phyloP scores from a whole-genome alignment of 2,113 vertebrate genomes.

The Donacobius atricapilla region DNA sequence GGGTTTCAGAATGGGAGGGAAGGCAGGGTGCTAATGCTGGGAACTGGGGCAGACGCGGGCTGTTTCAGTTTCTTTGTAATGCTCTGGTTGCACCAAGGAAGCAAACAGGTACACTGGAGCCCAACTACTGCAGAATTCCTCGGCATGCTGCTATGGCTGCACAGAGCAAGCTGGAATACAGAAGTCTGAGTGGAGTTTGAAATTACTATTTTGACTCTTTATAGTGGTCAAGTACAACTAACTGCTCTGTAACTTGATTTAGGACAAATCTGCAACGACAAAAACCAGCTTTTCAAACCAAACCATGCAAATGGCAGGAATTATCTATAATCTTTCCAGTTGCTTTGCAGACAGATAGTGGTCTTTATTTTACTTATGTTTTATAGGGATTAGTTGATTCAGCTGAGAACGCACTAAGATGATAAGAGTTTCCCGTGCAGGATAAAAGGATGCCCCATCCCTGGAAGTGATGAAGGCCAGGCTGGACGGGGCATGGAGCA shows the following conservation, averaged over 20 bases:
- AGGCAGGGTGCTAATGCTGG: accelerated
- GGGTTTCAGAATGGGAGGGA: background rate
- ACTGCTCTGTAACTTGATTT: background rate
- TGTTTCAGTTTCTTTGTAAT: background rate
- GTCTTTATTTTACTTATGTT: background rate
- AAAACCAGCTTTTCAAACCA: background rate
- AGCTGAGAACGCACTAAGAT: accelerated
- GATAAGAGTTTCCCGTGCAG: accelerated
- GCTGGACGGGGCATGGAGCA: background rate
- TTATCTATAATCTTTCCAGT: background rate
- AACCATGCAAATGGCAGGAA: background rate
- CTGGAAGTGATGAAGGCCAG: background rate
- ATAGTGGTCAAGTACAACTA: background rate
- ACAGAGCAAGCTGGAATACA: background rate
- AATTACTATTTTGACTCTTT: background rate
- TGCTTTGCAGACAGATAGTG: background rate
- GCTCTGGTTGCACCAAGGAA: accelerated
- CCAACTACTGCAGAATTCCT: accelerated
- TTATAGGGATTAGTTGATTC: background rate
- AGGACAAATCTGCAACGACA: accelerated
- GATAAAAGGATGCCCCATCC: background rate
- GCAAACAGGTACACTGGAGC: accelerated
- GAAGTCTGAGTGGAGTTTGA: too few relatives aligned
- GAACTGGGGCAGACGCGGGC: background rate
- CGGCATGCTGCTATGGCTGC: accelerated